Conservation (phyloP, 2,888 invertebrate species). For the Pammene aurita region DNA sequence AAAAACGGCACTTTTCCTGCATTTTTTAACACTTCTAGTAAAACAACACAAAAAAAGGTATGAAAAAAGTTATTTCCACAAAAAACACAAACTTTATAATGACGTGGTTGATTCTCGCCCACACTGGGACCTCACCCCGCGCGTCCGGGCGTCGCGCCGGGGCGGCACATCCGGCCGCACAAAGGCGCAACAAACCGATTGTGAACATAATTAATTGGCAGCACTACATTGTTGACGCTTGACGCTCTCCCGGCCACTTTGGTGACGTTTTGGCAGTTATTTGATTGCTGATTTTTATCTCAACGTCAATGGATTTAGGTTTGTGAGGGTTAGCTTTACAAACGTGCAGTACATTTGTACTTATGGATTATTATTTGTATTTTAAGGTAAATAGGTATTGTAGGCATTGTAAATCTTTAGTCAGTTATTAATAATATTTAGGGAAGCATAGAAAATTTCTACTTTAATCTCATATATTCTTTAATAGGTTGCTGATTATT, state of each 20-base stretch:
- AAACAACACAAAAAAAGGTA: no score
- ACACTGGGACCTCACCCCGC: constrained; percentile 15
- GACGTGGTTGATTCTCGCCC: neutral
- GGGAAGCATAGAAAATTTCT: no score
- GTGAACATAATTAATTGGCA: constrained; percentile 38
- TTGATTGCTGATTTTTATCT: constrained; percentile 26
- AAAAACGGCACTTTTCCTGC: no score
- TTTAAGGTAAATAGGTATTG: no score
- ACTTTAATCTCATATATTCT: no score
- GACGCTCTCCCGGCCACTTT: constrained; percentile 3
- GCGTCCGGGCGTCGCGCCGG: constrained; percentile 18
- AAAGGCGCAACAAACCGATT: constrained; percentile 33
- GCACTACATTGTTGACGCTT: neutral
- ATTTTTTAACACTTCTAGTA: no score
- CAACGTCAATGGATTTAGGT: neutral
- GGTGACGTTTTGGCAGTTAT: constrained; percentile 33
- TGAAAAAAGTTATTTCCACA: no score
- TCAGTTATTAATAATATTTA: no score
- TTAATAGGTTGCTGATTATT: no score
- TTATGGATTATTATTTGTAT: neutral
- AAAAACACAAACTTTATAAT: neutral
- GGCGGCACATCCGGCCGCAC: constrained; percentile 38
- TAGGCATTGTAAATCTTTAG: no score
- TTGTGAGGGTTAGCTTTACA: constrained; percentile 2
- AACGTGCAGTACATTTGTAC: neutral